phyloP scores from a whole-genome alignment of 2,113 vertebrate genomes.

The Herpetotheres cachinnans region DNA sequence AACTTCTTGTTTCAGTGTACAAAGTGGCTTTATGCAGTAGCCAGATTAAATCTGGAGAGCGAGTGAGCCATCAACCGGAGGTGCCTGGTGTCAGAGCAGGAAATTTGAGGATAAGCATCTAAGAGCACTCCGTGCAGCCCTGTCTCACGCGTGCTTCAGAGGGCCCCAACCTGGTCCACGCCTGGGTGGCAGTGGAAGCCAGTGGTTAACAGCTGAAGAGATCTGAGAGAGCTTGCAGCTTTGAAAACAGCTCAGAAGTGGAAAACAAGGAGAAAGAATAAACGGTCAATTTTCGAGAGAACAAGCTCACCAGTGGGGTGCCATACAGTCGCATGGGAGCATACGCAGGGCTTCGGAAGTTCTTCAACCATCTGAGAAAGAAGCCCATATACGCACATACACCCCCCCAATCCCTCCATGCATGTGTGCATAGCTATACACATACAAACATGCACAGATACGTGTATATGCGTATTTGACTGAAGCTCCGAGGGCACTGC shows the following conservation, averaged over 20 bases:
- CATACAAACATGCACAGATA: neutral
- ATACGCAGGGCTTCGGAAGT: neutral
- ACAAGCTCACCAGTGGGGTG: neutral
- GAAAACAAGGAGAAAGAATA: neutral
- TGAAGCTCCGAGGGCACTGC: neutral
- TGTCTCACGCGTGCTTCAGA: neutral
- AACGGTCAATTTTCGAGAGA: neutral
- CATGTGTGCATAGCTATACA: neutral
- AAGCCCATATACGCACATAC: neutral
- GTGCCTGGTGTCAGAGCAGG: neutral
- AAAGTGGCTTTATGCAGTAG: neutral
- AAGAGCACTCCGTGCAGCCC: neutral
- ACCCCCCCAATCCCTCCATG: rapidly evolving
- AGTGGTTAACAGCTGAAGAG: neutral
- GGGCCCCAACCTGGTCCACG: neutral
- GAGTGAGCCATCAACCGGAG: neutral
- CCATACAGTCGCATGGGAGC: neutral
- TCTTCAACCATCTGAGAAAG: neutral
- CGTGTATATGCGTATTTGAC: neutral
- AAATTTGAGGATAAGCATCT: neutral
- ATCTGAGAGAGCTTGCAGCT: neutral
- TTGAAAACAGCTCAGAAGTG: neutral
- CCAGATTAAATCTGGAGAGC: neutral
- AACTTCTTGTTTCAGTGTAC: neutral
- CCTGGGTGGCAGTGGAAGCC: neutral